A percentile compares a stretch with the other conserved stretches of the same genome.
Evolutionary conservation across 2,888 invertebrate species (phyloP).

Genomic region (Ferdinandea cuprea): DNA sequence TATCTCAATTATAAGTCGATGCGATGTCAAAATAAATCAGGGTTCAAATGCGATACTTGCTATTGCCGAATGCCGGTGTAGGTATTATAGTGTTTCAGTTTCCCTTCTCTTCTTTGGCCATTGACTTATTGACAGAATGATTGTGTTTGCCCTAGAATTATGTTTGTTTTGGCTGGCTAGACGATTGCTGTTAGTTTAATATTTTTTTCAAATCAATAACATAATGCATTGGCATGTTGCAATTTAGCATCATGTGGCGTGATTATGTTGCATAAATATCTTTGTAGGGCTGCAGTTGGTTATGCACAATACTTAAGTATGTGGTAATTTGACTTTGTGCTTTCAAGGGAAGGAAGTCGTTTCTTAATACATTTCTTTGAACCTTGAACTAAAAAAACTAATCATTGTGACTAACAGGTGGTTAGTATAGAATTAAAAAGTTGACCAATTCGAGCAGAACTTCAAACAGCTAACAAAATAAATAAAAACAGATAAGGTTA

Average conservation of each 20-base stretch:
- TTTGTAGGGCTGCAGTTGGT: background rate
- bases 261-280: conserved; percentile 33
- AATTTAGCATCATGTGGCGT: conserved; percentile 27
- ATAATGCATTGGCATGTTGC: conserved; percentile 7
- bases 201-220: conserved; percentile 49
- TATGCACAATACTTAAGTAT: background rate
- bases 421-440: no score
- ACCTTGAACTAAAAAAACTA: no score
- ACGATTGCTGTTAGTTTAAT: conserved; percentile 42
- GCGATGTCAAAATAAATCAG: conserved; percentile 76
- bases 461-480: no score
- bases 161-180: conserved; percentile 48
- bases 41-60: conserved; percentile 59
- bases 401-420: no score
- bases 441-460: no score
- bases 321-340: conserved; percentile 27
- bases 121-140: conserved; percentile 70
- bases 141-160: conserved; percentile 68
- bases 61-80: background rate
- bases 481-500: no score
- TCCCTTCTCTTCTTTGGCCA: conserved; percentile 53
- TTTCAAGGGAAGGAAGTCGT: conserved; percentile 29
- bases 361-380: no score
- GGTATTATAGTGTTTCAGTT: conserved; percentile 34
- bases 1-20: conserved; percentile 77